Conservation (phyloP, 2,113 vertebrate species). For the Aegithalos caudatus region DNA sequence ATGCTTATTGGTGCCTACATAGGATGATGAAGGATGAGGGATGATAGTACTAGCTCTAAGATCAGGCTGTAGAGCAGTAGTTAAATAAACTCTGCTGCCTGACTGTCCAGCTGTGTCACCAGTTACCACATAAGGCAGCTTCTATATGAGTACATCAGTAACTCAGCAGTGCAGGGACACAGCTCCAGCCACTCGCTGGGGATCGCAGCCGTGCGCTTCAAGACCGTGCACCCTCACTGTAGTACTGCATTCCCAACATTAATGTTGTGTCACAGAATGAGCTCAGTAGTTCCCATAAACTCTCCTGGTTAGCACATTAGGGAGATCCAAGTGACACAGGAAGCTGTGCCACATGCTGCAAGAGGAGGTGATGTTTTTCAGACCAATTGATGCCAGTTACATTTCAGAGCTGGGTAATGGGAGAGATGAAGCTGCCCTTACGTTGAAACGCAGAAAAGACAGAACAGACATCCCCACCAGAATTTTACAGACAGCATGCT, state of each 20-base stretch:
- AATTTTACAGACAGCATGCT: background rate
- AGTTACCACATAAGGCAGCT: background rate
- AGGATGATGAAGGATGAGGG: background rate
- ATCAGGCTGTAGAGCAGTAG: background rate
- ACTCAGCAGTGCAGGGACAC: background rate
- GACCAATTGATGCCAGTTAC: background rate
- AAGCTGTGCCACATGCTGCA: background rate
- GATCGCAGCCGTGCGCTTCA: background rate
- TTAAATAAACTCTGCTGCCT: background rate
- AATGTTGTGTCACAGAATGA: fast-evolving
- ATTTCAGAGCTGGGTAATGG: background rate
- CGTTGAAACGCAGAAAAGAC: background rate
- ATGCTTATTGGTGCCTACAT: background rate
- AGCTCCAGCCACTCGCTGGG: background rate
- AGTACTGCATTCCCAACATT: background rate
- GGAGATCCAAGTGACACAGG: background rate
- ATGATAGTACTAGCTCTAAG: background rate
- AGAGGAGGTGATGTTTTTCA: background rate
- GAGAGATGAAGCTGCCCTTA: background rate
- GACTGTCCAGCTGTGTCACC: background rate
- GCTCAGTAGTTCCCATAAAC: background rate
- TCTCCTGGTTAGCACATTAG: background rate
- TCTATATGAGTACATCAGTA: background rate
- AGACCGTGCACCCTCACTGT: background rate
- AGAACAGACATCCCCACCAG: background rate